Evolutionary conservation across 2,888 invertebrate species (phyloP).

Genomic region (Meandrusa payeni): DNA sequence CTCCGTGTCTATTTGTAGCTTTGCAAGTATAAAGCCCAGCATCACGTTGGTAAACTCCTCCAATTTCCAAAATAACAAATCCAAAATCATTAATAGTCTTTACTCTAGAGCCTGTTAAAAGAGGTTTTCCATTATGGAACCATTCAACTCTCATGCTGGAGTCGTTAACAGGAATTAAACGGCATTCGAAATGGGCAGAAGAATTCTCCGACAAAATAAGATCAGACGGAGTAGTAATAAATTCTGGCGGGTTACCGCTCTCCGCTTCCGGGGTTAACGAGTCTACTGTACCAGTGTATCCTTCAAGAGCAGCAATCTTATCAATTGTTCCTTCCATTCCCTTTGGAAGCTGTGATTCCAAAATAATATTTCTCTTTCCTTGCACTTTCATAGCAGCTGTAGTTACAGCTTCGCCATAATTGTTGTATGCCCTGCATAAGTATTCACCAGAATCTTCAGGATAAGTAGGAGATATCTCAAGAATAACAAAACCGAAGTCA

Average conservation of each 20-base stretch:
- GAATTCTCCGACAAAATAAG: conserved; percentile 92
- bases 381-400: conserved; percentile 94
- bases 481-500: conserved; percentile 98
- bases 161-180: conserved; percentile 93
- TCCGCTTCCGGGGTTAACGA: conserved; percentile 88
- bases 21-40: conserved; percentile 96
- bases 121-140: conserved; percentile 97
- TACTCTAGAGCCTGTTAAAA: conserved; percentile 94
- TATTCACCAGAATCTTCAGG: conserved; percentile 97
- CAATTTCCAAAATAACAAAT: conserved; percentile 97
- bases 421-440: conserved; percentile 92
- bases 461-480: conserved; percentile 98
- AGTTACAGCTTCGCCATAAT: conserved; percentile 95
- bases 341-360: conserved; percentile 94
- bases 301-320: conserved; percentile 95
- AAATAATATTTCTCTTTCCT: conserved; percentile 94
- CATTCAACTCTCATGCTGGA: conserved; percentile 97
- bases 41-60: conserved; percentile 96
- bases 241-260: conserved; percentile 93
- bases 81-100: conserved; percentile 99
- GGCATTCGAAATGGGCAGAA: conserved; percentile 95
- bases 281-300: conserved; percentile 86
- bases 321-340: conserved; percentile 97
- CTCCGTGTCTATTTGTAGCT: conserved; percentile 94
- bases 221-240: conserved; percentile 92